These are phyloP conservation scores for Xiphorhynchus elegans DNA, from an alignment of 2,113 vertebrate genomes.

Conservation along the genomic window DNA sequence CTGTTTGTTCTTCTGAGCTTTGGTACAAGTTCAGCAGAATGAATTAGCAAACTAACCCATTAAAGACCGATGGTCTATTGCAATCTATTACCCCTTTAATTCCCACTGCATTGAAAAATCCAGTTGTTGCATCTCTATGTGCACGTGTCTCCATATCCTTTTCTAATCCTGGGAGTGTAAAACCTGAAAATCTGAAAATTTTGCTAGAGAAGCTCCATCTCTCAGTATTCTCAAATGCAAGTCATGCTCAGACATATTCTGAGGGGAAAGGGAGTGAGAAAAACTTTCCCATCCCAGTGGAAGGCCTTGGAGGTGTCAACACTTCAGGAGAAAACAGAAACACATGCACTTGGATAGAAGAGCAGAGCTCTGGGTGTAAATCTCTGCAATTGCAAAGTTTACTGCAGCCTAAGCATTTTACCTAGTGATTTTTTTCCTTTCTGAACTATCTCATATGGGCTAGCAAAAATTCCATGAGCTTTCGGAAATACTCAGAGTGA, in stretches of 20 bases:
- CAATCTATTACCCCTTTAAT: not conserved
- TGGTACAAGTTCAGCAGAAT: not conserved
- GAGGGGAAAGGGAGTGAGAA: not conserved
- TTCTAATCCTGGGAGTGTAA: not conserved
- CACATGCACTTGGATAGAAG: not conserved
- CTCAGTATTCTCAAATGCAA: not conserved
- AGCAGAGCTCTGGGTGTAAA: not conserved
- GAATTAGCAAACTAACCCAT: not conserved
- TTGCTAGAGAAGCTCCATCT: not conserved
- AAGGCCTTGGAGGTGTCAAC: not conserved
- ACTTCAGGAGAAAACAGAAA: not conserved
- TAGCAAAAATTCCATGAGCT: not conserved
- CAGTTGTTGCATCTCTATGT: not conserved
- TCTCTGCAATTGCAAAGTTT: not conserved
- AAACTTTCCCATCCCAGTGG: not conserved
- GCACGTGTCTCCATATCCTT: not conserved
- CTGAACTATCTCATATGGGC: not conserved
- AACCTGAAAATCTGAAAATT: not conserved
- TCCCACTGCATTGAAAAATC: not conserved
- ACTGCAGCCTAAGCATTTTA: not conserved
- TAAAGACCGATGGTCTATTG: accelerated
- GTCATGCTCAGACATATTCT: not conserved
- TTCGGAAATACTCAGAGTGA: not conserved
- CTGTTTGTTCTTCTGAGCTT: not conserved
- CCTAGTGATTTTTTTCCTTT: not conserved